These are phyloP conservation scores for Rhopalosiphum padi DNA, from an alignment of 1,140 invertebrate species.

Conservation along the genomic window DNA sequence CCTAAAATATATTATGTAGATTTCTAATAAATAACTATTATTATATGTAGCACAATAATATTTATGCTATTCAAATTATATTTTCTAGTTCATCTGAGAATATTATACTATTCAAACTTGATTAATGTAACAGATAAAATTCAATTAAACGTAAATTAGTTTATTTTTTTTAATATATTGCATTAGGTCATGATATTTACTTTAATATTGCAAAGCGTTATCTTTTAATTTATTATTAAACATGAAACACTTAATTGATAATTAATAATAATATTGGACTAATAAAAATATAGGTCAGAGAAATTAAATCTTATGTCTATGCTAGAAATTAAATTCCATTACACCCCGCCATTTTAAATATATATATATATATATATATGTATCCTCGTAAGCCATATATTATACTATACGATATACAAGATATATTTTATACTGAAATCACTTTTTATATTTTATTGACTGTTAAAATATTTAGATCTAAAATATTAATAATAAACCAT, in stretches of 20 bases:
- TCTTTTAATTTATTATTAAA: slow-evolving; percentile 22
- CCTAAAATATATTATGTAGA: not conserved
- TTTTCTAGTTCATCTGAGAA: not conserved
- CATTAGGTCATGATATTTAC: slow-evolving; percentile 10
- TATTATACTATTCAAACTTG: not conserved
- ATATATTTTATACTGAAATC: not conserved
- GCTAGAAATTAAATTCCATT: not conserved
- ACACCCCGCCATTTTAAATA: not conserved
- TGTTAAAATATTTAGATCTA: not conserved
- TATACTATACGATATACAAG: not conserved
- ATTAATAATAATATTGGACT: slow-evolving; percentile 8
- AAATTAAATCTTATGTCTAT: slow-evolving; percentile 15
- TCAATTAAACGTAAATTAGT: slow-evolving; percentile 11
- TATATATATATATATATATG: not conserved
- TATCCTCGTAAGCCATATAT: not conserved
- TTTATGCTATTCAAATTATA: not conserved
- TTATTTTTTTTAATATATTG: not conserved
- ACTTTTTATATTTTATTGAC: not conserved
- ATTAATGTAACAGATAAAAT: slow-evolving; percentile 22
- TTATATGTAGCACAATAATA: not conserved
- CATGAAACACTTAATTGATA: not conserved
- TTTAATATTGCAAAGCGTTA: not conserved
- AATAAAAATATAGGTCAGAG: not conserved
- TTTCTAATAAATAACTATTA: not conserved
- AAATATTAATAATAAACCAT: not conserved